These are phyloP conservation scores for Athetis lepigone DNA, from an alignment of 2,888 invertebrate genomes.

Conservation along the genomic window DNA sequence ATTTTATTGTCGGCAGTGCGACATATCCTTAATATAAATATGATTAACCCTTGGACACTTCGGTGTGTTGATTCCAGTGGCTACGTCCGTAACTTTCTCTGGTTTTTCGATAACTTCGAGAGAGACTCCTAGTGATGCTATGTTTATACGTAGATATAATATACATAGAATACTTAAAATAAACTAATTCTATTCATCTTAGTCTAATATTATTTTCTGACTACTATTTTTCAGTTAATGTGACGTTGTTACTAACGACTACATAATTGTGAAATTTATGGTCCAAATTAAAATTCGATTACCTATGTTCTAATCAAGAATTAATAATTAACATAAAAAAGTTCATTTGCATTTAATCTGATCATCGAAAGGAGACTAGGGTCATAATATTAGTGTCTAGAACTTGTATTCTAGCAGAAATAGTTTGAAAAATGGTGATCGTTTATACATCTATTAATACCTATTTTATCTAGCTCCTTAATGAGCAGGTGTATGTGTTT, in stretches of 20 bases:
- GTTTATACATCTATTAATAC: slow-evolving; percentile 19
- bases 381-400: slow-evolving; percentile 17
- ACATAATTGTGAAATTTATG: slow-evolving; percentile 22
- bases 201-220: not conserved
- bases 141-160: no score
- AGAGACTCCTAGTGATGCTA: no score
- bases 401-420: slow-evolving; percentile 25
- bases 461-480: slow-evolving; percentile 32
- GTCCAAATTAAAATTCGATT: slow-evolving; percentile 35
- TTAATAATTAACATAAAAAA: slow-evolving; percentile 29
- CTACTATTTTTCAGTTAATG: slow-evolving; percentile 1
- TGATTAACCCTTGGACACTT: no score
- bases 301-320: slow-evolving; percentile 33
- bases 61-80: no score
- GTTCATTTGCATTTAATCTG: slow-evolving; percentile 34
- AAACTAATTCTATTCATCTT: not conserved
- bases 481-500: slow-evolving; percentile 41
- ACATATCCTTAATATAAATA: no score
- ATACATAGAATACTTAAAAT: no score
- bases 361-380: slow-evolving; percentile 21
- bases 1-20: no score
- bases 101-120: no score
- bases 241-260: not conserved
- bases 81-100: no score
- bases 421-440: slow-evolving; percentile 31